Base-by-base conservation (phyloP, 92 coral and sea anemone species). In the Paramuricea clavata region DNA sequence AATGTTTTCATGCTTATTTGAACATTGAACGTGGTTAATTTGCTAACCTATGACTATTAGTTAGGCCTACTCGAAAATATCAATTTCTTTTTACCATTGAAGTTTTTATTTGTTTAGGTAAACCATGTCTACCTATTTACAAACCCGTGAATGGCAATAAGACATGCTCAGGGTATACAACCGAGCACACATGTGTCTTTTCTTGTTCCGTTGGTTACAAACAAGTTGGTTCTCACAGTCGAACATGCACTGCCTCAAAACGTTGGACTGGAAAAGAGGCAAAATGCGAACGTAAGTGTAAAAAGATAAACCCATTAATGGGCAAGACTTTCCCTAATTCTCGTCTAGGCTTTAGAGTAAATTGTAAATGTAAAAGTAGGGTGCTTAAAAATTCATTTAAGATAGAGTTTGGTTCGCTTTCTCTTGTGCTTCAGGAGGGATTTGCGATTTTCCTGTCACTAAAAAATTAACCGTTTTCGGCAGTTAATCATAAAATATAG, bases 211-310 rank as follows among this genome's bases (percentile, higher is more conserved):
- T 35, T 67, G 74, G 74, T 23, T 67, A 30, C 26, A 67, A 67
- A 67, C 39, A 26, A 67, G 6, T 67, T 30, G 74, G 74, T 30
- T 67, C 74, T 3, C 16, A 30, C n/a, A 7, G 9, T 8, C 39
- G 74, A 25, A 67, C 39, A 30, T 67, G 74, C 41, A 67, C n/a
- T 15, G 74, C 74, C 35, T 3, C 74, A 22, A 67, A 67, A 67
- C 39, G 17, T 30, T 67, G 74, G 74, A 26, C n/a, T 67, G 74
- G 74, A 0, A 35, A 15, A 30, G 74, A 67, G 41, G 41, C 41
- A 15, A 67, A 67, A 35, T 67, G 74, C 44, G 41, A 67, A 67
- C 11, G 74, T 67, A 26, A 67, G 41, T 67, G 19, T 30, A 19
- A 5, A 19, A 57, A 13, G 22, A 13, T 57, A 57, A 5, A 6